These are phyloP conservation scores for Schrankia costaestrigalis DNA, from an alignment of 2,888 invertebrate genomes.

Conservation along the genomic window DNA sequence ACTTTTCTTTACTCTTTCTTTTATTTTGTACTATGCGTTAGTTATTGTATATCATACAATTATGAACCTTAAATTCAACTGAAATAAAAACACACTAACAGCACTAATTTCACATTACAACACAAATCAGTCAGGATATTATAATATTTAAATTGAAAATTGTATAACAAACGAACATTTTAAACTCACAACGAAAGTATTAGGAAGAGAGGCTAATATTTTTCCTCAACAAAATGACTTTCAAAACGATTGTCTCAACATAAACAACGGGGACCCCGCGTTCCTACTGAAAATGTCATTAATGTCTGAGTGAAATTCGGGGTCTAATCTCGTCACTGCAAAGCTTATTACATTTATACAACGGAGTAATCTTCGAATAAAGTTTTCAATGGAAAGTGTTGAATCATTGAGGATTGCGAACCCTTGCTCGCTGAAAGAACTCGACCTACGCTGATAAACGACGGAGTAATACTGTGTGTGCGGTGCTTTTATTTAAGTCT, in stretches of 20 bases:
- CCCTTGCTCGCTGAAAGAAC: constrained; percentile 73
- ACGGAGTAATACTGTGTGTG: constrained; percentile 7
- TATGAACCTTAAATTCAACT: too few relatives aligned
- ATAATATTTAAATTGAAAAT: too few relatives aligned
- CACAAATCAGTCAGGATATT: too few relatives aligned
- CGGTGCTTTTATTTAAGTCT: too few relatives aligned
- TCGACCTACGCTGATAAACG: constrained; percentile 39
- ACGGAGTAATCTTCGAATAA: constrained; percentile 79
- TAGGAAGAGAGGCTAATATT: constrained; percentile 31
- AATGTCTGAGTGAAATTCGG: constrained; percentile 79
- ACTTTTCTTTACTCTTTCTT: too few relatives aligned
- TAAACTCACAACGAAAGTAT: constrained; percentile 5
- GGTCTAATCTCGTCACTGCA: constrained; percentile 79
- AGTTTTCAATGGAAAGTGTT: constrained; percentile 78
- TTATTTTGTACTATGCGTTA: too few relatives aligned
- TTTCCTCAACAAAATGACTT: constrained; percentile 73
- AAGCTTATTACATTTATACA: constrained; percentile 81
- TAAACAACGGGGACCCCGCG: constrained; percentile 64
- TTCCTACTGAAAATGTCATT: constrained; percentile 77
- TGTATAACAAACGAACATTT: not conserved
- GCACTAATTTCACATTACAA: too few relatives aligned
- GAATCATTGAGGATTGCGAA: constrained; percentile 76
- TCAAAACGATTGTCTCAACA: constrained; percentile 74
- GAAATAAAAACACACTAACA: too few relatives aligned
- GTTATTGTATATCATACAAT: too few relatives aligned